Evolutionary conservation across 37 sponge, comb jelly and placozoan species (phyloP).

Genomic region (Eunapius fragilis): DNA sequence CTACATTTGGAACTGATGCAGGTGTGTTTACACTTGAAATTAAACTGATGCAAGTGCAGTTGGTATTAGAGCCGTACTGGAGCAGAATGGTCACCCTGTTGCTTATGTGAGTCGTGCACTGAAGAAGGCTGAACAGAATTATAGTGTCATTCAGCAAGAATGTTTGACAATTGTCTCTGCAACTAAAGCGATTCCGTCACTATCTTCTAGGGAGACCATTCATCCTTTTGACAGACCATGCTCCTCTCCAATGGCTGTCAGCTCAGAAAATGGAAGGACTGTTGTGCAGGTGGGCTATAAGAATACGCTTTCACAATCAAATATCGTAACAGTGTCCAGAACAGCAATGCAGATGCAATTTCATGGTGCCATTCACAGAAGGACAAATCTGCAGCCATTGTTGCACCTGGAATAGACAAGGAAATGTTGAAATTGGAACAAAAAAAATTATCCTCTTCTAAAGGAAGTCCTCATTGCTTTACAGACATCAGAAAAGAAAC

Average conservation of each 20-base stretch:
- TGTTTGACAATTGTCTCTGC: constrained; percentile 45
- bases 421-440: background rate
- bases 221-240: constrained; percentile 54
- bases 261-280: constrained; percentile 62
- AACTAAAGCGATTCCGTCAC: constrained; percentile 51
- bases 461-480: background rate
- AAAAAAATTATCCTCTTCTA: background rate
- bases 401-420: background rate
- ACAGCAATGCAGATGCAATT: constrained; percentile 68
- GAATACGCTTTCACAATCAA: constrained; percentile 35
- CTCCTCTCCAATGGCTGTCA: constrained; percentile 51
- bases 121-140: constrained; percentile 45
- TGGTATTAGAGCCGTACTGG: constrained; percentile 58
- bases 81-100: constrained; percentile 51
- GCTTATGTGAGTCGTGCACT: constrained; percentile 41
- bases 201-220: constrained; percentile 47
- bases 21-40: too few relatives aligned
- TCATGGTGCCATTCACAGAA: background rate
- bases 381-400: background rate
- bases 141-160: constrained; percentile 32
- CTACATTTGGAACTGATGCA: too few relatives aligned
- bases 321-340: constrained; percentile 40
- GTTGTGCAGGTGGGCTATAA: constrained; percentile 55
- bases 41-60: too few relatives aligned
- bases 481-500: background rate